Base-by-base conservation (phyloP, 2,113 vertebrate species). In the Pleuronectes platessa region DNA sequence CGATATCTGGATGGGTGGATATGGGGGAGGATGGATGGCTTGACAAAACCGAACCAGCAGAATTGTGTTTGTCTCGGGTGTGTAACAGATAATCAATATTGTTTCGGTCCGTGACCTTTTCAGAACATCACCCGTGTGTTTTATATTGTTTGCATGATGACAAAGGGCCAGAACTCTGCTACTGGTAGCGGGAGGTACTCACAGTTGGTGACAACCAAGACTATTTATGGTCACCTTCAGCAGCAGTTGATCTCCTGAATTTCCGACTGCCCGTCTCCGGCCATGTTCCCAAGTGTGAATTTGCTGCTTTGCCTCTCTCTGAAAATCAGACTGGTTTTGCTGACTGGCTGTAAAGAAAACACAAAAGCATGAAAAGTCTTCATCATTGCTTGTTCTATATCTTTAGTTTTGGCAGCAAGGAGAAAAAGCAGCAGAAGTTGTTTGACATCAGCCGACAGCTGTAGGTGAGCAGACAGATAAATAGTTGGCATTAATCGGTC, bases 401-500 rank as follows among this genome's bases (percentile, higher is more conserved):
- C 58, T 49, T 62, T 51, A 27, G 27, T 54, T 76, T 73, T 76
- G 64, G 51, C 42, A 68, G 24, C 14, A 53, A 58, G 9, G 51
- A 5, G 27, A n/a, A 64, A 74, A 82, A 67, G 65, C 59, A 27
- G 56, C 11, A 13, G 2, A 49, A 18, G 2, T 49, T 15, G 54
- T 56, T 49, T 64, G 70, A 76, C 18, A 60, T 68, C 62, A 71
- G 26, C 37, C 61, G n/a, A 71, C 31, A 68, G 59, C 26, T 18
- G 45, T 13, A 1, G 40, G 49, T 66, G 68, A 66, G 53, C 11
- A 74, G 66, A 75, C 55, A 4, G 68, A 74, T 78, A 56, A 45
- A 61, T 3, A 61, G 61, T 68, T 68, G n/a, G 59, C 58, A 68
- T 47, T 67, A 72, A 69, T 84, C 77, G 68, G 58, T 84, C 73